Percentiles rank a stretch among this genome's conserved stretches.
These are phyloP conservation scores for Leptopilina drosophilae DNA, from an alignment of 2,888 invertebrate genomes.

Conservation along the genomic window DNA sequence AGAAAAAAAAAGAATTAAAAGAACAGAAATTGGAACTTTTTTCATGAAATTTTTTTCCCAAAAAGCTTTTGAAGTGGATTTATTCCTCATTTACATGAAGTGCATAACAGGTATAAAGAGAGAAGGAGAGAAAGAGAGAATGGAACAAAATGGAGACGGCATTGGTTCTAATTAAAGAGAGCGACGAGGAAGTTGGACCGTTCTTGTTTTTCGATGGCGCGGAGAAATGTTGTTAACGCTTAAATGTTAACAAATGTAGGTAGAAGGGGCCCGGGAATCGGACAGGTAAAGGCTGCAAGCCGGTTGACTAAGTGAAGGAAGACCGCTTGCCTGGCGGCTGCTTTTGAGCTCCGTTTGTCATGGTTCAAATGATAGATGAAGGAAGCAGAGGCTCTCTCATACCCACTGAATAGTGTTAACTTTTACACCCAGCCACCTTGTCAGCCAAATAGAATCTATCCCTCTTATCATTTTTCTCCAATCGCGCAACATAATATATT, in stretches of 20 bases:
- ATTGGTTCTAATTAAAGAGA: conserved; percentile 45
- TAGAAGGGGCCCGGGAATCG: conserved; percentile 59
- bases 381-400: conserved; percentile 60
- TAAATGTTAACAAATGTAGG: conserved; percentile 76
- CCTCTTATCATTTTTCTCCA: conserved; percentile 6
- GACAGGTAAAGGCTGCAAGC: conserved; percentile 70
- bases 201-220: conserved; percentile 60
- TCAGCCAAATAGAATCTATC: conserved; percentile 56
- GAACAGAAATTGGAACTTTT: no score
- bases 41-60: no score
- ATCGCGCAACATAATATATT: background rate
- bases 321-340: conserved; percentile 70
- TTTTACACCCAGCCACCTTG: conserved; percentile 60
- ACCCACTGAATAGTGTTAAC: conserved; percentile 47
- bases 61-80: no score
- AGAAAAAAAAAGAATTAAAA: no score
- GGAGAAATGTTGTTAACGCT: conserved; percentile 75
- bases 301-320: conserved; percentile 65
- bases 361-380: conserved; percentile 76
- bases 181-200: conserved; percentile 49
- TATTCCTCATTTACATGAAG: no score
- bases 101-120: no score
- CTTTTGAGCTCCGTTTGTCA: conserved; percentile 76
- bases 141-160: no score
- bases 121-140: no score